Base-by-base conservation (phyloP, 2,888 invertebrate genomes). In the Cantharis flavilabris region DNA sequence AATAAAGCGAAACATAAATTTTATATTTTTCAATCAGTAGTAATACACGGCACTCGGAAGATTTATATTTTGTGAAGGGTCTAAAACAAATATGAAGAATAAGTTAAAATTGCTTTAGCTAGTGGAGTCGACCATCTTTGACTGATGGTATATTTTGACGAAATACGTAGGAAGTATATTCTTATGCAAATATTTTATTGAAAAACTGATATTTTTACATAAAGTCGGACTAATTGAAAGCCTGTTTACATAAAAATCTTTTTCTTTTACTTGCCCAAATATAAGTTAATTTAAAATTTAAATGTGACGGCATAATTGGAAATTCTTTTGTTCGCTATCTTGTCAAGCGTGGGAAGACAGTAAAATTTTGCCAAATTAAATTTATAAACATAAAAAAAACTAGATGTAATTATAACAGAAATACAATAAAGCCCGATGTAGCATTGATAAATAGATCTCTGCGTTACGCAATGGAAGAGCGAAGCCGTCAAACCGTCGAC, bases 1-100 rank as follows among this genome's bases (percentile, higher is more conserved):
- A 79, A 79, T 79, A 82, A 79, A 80, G 75, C 79, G 75, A 76
- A 75, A 77, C 76, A 82, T 82, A 81, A 82, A 82, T 81, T 82
- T 81, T 81, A 81, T 81, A 82, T 82, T 81, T 79, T 76, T 79
- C 81, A 80, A 81, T 81, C 81, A 81, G 74, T 75, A 49, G n/a
- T 49, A 49, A n/a, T 49, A 49, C 49, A 73, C 73, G 76, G 76
- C 77, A 76, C 75, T 75, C 78, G 75, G 75, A 75, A 78, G 77
- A 78, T 79, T 78, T 72, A 77, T 79, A 76, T 74, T 70, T 69
- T 64, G 49, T 67, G 72, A 76, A 49, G 72, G 65, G 70, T 70
- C 70, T 72, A 76, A 69, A 76, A 76, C 73, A 76, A 76, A 76
- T 72, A 76, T 72, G 69, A 62, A 49, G 76, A 76, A 76, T 73